Evolutionary conservation across 2,113 vertebrate species (phyloP).

Genomic region (Vidua chalybeata): DNA sequence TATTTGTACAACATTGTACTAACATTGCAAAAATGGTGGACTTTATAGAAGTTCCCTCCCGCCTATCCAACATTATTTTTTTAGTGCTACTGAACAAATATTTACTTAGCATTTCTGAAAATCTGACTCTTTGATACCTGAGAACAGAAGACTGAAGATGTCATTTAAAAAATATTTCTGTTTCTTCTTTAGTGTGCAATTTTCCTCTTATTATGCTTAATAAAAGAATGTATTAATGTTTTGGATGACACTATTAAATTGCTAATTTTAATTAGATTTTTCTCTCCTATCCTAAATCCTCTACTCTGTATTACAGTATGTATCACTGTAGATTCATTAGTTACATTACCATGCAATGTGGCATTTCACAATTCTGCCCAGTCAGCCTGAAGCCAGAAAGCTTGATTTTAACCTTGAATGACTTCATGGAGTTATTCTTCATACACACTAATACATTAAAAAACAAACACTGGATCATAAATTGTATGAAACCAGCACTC

Average conservation of each 20-base stretch:
- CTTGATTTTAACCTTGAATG: constrained; percentile 40
- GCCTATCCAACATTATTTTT: neutral
- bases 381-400: constrained; percentile 34
- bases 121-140: neutral
- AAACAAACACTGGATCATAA: neutral
- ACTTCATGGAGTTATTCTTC: constrained; percentile 17
- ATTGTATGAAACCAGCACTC: neutral
- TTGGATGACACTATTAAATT: neutral
- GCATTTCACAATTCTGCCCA: neutral
- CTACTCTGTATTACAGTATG: neutral
- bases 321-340: neutral
- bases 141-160: neutral
- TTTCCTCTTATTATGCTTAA: neutral
- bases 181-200: neutral
- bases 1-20: neutral
- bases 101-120: neutral
- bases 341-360: neutral
- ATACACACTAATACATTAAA: neutral
- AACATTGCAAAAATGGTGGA: neutral
- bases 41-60: neutral
- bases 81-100: neutral
- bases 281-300: neutral
- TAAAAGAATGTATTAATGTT: neutral
- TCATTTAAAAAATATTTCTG: neutral
- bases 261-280: neutral